These are phyloP conservation scores for Sebastes vulpes DNA, from an alignment of 2,797 vertebrate genomes.

Conservation along the genomic window DNA sequence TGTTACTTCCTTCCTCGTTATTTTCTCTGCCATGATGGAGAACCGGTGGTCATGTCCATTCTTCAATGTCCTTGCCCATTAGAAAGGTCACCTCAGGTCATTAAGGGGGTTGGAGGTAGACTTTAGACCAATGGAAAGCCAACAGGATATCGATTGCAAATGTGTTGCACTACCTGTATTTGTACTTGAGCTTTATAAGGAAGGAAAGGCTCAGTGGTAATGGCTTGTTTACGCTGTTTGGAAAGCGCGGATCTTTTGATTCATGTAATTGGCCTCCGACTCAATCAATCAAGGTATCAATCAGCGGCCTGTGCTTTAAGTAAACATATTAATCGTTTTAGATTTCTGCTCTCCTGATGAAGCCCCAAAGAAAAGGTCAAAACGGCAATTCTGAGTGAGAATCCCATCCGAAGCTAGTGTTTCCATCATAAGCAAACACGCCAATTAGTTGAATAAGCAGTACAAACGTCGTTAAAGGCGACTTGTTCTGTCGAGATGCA, in stretches of 20 bases:
- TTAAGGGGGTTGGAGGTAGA: constrained; percentile 23
- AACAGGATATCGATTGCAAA: constrained; percentile 46
- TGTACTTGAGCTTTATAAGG: constrained; percentile 56
- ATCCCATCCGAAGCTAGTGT: constrained; percentile 12
- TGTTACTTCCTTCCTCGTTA: constrained; percentile 75
- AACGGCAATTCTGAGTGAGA: neutral
- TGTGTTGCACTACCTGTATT: constrained; percentile 67
- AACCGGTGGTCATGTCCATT: constrained; percentile 47
- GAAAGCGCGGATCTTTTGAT: constrained; percentile 66
- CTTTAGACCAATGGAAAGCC: constrained; percentile 27
- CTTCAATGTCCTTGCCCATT: constrained; percentile 61
- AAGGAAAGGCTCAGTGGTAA: constrained; percentile 76
- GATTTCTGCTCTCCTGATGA: constrained; percentile 44
- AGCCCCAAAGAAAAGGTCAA: constrained; percentile 28
- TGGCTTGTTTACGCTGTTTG: constrained; percentile 81
- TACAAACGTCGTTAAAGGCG: constrained; percentile 13
- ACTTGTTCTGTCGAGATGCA: neutral
- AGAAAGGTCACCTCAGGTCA: constrained; percentile 76
- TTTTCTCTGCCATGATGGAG: constrained; percentile 69
- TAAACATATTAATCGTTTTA: constrained; percentile 81
- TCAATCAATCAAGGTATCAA: constrained; percentile 82
- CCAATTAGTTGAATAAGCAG: constrained; percentile 63
- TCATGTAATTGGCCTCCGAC: constrained; percentile 75
- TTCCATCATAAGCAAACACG: constrained; percentile 56
- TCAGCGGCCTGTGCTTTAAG: constrained; percentile 67